Conservation (phyloP, 1,140 invertebrate genomes). For the Lasaia peninsularis region DNA sequence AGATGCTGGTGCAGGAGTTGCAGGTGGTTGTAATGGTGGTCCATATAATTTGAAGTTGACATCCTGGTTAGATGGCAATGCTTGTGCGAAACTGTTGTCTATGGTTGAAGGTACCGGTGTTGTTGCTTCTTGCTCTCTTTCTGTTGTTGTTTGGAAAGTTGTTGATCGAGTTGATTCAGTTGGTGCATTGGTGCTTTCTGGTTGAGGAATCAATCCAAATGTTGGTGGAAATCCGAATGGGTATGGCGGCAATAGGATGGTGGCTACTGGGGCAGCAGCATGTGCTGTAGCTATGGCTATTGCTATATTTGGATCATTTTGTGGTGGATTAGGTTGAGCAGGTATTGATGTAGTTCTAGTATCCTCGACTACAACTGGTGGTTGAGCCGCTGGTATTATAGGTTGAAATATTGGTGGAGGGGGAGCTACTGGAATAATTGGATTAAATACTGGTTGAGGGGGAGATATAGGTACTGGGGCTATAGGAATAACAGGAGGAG, state of each 20-base stretch:
- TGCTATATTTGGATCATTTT: conserved; percentile 53
- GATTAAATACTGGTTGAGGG: conserved; percentile 21
- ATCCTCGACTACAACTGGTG: conserved; percentile 32
- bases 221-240: conserved; percentile 56
- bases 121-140: conserved; percentile 41
- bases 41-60: conserved; percentile 56
- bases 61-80: conserved; percentile 53
- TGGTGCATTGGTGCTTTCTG: conserved; percentile 36
- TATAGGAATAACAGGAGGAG: conserved; percentile 39
- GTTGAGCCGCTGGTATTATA: conserved; percentile 33
- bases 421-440: conserved; percentile 34
- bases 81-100: conserved; percentile 56
- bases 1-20: conserved; percentile 26
- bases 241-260: conserved; percentile 60
- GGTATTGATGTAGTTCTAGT: conserved; percentile 30
- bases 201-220: conserved; percentile 48
- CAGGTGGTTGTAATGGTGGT: conserved; percentile 37
- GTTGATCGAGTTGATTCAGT: conserved; percentile 42
- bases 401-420: conserved; percentile 33
- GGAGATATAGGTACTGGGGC: conserved; percentile 31
- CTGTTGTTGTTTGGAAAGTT: conserved; percentile 38
- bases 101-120: conserved; percentile 47
- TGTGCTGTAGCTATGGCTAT: conserved; percentile 64
- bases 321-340: conserved; percentile 32
- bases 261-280: conserved; percentile 59